A percentile compares a stretch with the other conserved stretches of the same genome.
Conservation (phyloP, 2,888 invertebrate genomes). For the Temnothorax unifasciatus region DNA sequence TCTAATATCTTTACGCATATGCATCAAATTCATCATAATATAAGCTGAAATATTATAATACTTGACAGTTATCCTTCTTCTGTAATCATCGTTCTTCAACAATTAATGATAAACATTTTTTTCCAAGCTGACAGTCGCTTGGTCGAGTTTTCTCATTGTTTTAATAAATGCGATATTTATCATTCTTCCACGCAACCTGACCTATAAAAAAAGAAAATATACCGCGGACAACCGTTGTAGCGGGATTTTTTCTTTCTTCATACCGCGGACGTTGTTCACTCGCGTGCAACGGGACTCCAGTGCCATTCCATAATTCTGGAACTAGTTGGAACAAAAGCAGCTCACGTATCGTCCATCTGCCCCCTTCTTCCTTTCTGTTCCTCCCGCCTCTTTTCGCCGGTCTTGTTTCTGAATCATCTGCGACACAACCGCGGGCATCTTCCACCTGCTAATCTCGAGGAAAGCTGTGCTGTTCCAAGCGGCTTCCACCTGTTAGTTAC, state of each 20-base stretch:
- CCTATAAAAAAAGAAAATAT: conserved; percentile 23
- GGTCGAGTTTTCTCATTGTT: background rate
- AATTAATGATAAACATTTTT: conserved; percentile 12
- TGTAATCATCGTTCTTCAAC: background rate
- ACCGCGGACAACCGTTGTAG: conserved; percentile 18
- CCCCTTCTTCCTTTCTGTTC: conserved; percentile 48
- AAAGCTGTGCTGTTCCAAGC: conserved; percentile 71
- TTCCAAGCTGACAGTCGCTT: background rate
- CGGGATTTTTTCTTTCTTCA: conserved; percentile 33
- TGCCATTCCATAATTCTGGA: conserved; percentile 48
- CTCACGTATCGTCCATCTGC: conserved; percentile 66
- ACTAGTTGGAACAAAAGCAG: conserved; percentile 36
- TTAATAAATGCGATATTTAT: conserved; percentile 4
- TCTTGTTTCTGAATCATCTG: conserved; percentile 66
- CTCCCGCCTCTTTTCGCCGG: conserved; percentile 27
- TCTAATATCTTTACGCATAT: background rate
- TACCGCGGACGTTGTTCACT: conserved; percentile 20
- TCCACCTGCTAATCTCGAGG: conserved; percentile 75
- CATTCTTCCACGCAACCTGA: background rate
- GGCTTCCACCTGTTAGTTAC: conserved; percentile 76
- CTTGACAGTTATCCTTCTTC: background rate
- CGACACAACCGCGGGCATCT: conserved; percentile 63
- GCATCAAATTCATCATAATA: background rate
- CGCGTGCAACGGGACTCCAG: conserved; percentile 33
- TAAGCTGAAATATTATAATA: conserved; percentile 2